Evolutionary conservation across 1,140 invertebrate species (phyloP).

Genomic region (Trialeurodes vaporariorum): DNA sequence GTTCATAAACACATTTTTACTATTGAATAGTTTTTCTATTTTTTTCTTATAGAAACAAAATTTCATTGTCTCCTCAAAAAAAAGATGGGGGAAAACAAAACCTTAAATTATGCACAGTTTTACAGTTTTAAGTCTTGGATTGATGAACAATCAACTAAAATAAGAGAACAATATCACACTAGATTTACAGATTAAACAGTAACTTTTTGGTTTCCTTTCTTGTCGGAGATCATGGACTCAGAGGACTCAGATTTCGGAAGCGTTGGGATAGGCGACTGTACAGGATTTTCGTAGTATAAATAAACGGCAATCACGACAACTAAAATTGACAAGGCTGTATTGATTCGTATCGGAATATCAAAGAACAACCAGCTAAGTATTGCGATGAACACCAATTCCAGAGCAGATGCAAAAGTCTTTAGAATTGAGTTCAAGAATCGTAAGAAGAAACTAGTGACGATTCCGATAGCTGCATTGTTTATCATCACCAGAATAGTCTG

Average conservation of each 20-base stretch:
- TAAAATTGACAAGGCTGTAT: conserved; percentile 67
- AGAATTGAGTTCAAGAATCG: conserved; percentile 89
- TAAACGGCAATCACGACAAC: conserved; percentile 73
- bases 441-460: conserved; percentile 88
- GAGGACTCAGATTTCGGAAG: neutral
- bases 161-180: neutral
- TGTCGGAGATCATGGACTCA: neutral
- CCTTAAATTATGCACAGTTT: no score
- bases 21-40: no score
- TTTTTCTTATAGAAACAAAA: no score
- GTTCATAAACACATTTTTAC: no score
- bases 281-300: conserved; percentile 83
- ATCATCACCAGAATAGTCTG: conserved; percentile 68
- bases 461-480: conserved; percentile 83
- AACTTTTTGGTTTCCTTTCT: neutral
- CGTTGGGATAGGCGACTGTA: conserved; percentile 31
- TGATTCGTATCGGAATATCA: conserved; percentile 69
- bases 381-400: conserved; percentile 86
- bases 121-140: no score
- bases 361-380: conserved; percentile 82
- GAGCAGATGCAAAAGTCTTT: conserved; percentile 89
- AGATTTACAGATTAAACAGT: neutral
- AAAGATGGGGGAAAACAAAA: no score
- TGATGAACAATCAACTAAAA: no score
- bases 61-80: no score